phyloP scores from a whole-genome alignment of 2,113 vertebrate species.

The Mungos mungo region DNA sequence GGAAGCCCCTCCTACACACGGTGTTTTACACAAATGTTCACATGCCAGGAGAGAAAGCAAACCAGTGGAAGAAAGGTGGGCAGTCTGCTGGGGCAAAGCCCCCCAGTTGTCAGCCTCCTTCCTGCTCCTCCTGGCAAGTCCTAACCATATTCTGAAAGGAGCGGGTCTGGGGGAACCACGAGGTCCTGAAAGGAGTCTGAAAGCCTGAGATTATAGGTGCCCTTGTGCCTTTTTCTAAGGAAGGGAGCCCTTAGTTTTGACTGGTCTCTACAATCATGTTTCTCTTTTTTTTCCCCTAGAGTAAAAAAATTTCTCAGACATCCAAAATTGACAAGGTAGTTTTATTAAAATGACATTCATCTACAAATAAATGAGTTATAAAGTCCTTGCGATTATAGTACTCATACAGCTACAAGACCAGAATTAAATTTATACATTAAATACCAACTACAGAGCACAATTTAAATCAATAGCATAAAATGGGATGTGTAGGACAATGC shows the following conservation, averaged over 20 bases:
- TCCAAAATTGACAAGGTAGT: neutral
- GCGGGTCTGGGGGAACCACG: neutral
- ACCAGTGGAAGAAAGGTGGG: neutral
- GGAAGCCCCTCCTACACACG: neutral
- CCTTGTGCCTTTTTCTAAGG: neutral
- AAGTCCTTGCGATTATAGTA: neutral
- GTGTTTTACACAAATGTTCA: neutral
- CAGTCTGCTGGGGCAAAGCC: neutral
- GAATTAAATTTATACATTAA: conserved; percentile 30
- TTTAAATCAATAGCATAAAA: neutral
- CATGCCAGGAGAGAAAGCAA: neutral
- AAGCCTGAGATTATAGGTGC: neutral
- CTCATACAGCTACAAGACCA: neutral
- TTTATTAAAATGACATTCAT: conserved; percentile 41
- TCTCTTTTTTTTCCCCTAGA: neutral
- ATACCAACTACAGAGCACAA: neutral
- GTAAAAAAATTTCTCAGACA: conserved; percentile 5
- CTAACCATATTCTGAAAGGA: neutral
- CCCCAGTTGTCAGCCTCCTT: neutral
- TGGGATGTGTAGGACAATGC: neutral
- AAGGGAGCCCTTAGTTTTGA: neutral
- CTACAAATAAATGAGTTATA: neutral
- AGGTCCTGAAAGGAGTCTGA: neutral
- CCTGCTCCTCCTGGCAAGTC: neutral
- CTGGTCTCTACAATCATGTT: neutral